phyloP scores from a whole-genome alignment of 2,797 vertebrate species.

The Graptemys geographica region DNA sequence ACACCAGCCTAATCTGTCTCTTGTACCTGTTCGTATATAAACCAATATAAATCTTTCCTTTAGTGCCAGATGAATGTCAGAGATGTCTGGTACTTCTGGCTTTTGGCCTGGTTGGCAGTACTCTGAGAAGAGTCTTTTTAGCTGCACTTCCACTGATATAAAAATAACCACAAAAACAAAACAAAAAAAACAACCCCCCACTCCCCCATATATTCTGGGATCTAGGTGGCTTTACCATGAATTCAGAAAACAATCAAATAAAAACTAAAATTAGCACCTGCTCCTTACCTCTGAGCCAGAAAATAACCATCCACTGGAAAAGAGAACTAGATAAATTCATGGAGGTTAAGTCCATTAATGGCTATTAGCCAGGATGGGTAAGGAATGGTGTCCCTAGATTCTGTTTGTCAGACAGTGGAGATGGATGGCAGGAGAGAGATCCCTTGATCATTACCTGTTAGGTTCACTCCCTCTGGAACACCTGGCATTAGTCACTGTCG shows the following conservation, averaged over 20 bases:
- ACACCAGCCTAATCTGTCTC: not conserved
- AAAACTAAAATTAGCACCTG: not conserved
- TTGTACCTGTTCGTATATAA: not conserved
- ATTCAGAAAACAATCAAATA: not conserved
- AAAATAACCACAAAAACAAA: not conserved
- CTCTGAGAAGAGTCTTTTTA: conserved; percentile 18
- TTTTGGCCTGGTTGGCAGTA: conserved; percentile 30
- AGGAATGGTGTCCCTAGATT: too few relatives aligned
- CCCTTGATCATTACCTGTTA: too few relatives aligned
- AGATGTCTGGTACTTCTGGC: not conserved
- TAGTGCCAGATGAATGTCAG: conserved; percentile 17
- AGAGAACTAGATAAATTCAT: too few relatives aligned
- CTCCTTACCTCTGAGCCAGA: not conserved
- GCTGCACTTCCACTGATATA: conserved; percentile 33
- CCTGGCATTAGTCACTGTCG: too few relatives aligned
- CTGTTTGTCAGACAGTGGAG: too few relatives aligned
- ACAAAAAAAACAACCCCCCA: not conserved
- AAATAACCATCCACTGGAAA: conserved; percentile 22
- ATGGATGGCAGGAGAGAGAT: too few relatives aligned
- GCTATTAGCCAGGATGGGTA: too few relatives aligned
- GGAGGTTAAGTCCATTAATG: too few relatives aligned
- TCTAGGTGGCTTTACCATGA: conserved; percentile 20
- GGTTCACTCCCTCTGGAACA: too few relatives aligned
- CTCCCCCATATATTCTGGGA: conserved; percentile 1
- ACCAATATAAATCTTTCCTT: not conserved